phyloP scores from a whole-genome alignment of 2,888 invertebrate species.

The Drosophila testacea region DNA sequence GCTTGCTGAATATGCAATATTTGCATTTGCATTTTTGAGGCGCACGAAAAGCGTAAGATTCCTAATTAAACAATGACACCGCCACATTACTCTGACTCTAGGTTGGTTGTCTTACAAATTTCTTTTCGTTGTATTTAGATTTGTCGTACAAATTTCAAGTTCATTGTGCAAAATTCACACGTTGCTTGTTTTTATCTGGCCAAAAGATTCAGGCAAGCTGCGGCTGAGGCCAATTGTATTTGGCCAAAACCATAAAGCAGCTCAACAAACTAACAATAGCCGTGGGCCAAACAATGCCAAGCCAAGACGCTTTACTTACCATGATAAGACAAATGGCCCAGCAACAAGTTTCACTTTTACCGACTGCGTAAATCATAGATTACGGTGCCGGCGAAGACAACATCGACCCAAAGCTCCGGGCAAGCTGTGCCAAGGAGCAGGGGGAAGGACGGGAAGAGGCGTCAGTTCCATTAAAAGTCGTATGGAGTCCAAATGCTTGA shows the following conservation, averaged over 20 bases:
- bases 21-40: slow-evolving; percentile 44
- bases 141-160: slow-evolving; percentile 67
- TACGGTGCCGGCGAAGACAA: slow-evolving; percentile 21
- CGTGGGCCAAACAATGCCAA: slow-evolving; percentile 37
- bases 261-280: slow-evolving; percentile 3
- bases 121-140: slow-evolving; percentile 33
- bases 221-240: slow-evolving; percentile 51
- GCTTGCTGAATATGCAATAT: slow-evolving; percentile 41
- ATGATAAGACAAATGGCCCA: slow-evolving; percentile 52
- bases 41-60: slow-evolving; percentile 33
- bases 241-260: slow-evolving; percentile 33
- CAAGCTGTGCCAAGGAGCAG: slow-evolving; percentile 21
- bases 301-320: slow-evolving; percentile 26
- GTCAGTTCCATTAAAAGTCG: slow-evolving; percentile 28
- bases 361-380: slow-evolving; percentile 50
- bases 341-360: slow-evolving; percentile 63
- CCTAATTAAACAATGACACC: slow-evolving; percentile 55
- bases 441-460: not conserved
- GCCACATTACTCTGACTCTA: slow-evolving; percentile 12
- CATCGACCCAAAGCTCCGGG: slow-evolving; percentile 51
- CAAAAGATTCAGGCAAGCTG: slow-evolving; percentile 41
- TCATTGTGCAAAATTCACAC: slow-evolving; percentile 73
- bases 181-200: slow-evolving; percentile 45
- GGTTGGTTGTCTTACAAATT: slow-evolving; percentile 34
- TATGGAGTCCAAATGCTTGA: slow-evolving; percentile 25